Evolutionary conservation across 2,113 vertebrate genomes (phyloP).

Genomic region (Hypanus sabinus): DNA sequence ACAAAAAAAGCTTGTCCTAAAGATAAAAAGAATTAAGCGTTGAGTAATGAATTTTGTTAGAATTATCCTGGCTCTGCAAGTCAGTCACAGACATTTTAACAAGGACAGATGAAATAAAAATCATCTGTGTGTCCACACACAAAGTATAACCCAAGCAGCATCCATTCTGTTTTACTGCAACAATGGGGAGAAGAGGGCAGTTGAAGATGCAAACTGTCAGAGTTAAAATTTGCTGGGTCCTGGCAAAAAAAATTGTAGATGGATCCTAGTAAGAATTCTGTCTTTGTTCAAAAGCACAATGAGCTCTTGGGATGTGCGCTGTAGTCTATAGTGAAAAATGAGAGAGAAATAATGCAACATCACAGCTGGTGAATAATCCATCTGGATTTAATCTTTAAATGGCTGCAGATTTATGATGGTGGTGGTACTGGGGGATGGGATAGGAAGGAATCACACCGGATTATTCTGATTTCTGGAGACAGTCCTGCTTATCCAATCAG

Average conservation of each 20-base stretch:
- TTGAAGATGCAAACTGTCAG: not conserved
- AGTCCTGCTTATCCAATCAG: constrained; percentile 51
- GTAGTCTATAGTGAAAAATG: not conserved
- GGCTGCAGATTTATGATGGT: constrained; percentile 41
- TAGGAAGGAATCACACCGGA: constrained; percentile 63
- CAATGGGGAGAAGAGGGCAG: no score
- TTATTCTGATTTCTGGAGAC: constrained; percentile 72
- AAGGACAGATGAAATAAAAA: constrained; percentile 14
- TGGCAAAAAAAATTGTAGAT: not conserved
- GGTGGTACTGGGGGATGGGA: constrained; percentile 51
- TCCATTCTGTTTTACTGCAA: not conserved
- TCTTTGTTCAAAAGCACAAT: not conserved
- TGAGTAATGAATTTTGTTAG: not conserved
- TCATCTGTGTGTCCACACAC: not conserved
- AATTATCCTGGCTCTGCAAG: not conserved
- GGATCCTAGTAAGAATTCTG: not conserved
- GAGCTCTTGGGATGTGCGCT: not conserved
- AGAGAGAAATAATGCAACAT: constrained; percentile 10
- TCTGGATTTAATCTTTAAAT: constrained; percentile 61
- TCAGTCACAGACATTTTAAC: not conserved
- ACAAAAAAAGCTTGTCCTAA: not conserved
- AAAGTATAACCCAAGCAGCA: not conserved
- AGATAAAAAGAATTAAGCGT: not conserved
- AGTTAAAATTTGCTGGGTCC: not conserved
- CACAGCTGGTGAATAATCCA: constrained; percentile 49